Evolutionary conservation across 2,888 invertebrate genomes (phyloP).

Genomic region (Acrobeloides nanus): DNA sequence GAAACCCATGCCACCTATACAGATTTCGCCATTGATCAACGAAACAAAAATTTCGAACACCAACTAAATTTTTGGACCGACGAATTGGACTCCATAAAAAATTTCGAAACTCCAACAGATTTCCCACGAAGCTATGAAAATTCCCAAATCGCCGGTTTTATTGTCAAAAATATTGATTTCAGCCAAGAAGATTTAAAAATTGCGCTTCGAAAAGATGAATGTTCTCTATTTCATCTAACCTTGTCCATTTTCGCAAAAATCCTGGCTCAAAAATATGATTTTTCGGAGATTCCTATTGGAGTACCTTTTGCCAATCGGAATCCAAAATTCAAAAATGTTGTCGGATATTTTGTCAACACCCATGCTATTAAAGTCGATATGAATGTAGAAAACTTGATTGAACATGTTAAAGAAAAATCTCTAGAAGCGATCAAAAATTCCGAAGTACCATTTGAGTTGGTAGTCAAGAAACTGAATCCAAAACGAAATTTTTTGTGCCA

Average conservation of each 20-base stretch:
- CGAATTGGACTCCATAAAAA: slow-evolving; percentile 3
- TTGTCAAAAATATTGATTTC: background rate
- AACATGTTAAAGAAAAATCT: slow-evolving; percentile 12
- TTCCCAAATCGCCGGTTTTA: too few species aligned
- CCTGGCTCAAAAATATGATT: slow-evolving; percentile 4
- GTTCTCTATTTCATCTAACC: slow-evolving; percentile 10
- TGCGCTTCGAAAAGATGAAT: too few species aligned
- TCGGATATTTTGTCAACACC: slow-evolving; percentile 38
- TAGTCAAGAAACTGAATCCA: slow-evolving; percentile 12
- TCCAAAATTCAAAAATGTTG: slow-evolving; percentile 16
- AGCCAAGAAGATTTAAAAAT: background rate
- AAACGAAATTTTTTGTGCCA: slow-evolving; percentile 6
- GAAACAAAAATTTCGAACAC: background rate
- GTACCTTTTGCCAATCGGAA: slow-evolving; percentile 32
- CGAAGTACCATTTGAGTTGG: slow-evolving; percentile 13
- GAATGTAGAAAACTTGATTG: slow-evolving; percentile 9
- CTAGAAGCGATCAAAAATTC: slow-evolving; percentile 12
- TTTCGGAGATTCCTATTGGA: slow-evolving; percentile 16
- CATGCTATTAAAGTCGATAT: slow-evolving; percentile 12
- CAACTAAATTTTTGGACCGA: slow-evolving; percentile 5
- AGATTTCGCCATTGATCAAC: too few species aligned
- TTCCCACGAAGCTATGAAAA: background rate
- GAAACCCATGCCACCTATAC: too few species aligned
- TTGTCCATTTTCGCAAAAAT: slow-evolving; percentile 14
- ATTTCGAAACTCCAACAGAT: background rate